Percentiles rank a stretch among this genome's conserved stretches.
Evolutionary conservation across 1,140 invertebrate genomes (phyloP).

Genomic region (Drosophila miranda): DNA sequence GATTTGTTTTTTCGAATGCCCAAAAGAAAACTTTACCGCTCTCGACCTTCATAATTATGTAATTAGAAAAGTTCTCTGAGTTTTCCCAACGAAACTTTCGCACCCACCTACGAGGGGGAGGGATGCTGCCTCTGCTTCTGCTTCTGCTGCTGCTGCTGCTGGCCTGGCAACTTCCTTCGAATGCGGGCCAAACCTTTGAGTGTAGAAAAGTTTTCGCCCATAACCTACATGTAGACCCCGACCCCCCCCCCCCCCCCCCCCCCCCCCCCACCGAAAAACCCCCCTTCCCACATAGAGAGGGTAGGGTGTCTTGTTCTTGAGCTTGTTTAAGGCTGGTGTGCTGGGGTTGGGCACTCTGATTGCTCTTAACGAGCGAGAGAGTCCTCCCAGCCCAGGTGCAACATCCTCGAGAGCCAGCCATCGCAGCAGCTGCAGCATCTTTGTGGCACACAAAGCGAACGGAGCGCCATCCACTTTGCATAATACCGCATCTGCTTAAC

Average conservation of each 20-base stretch:
- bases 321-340: conserved; percentile 13
- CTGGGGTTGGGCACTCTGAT: background rate
- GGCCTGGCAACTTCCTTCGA: conserved; percentile 62
- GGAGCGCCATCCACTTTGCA: conserved; percentile 45
- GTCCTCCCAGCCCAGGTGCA: conserved; percentile 25
- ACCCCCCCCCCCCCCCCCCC: too few species aligned
- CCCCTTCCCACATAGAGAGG: background rate
- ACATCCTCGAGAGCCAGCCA: conserved; percentile 7
- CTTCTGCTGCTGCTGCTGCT: conserved; percentile 10
- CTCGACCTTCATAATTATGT: conserved; percentile 77
- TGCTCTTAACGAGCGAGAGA: conserved; percentile 7
- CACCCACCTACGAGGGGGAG: conserved; percentile 8
- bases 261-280: background rate
- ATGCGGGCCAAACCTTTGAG: conserved; percentile 59
- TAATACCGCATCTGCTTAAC: conserved; percentile 61
- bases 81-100: conserved; percentile 61
- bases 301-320: conserved; percentile 8
- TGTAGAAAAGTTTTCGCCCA: conserved; percentile 54
- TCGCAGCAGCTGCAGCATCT: conserved; percentile 6
- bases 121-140: conserved; percentile 22
- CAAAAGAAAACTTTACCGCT: conserved; percentile 48
- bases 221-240: conserved; percentile 10
- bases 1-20: conserved; percentile 45
- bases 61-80: conserved; percentile 70
- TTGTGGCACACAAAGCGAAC: conserved; percentile 13